These are phyloP conservation scores for Pavo muticus DNA, from an alignment of 2,113 vertebrate species.

Conservation along the genomic window DNA sequence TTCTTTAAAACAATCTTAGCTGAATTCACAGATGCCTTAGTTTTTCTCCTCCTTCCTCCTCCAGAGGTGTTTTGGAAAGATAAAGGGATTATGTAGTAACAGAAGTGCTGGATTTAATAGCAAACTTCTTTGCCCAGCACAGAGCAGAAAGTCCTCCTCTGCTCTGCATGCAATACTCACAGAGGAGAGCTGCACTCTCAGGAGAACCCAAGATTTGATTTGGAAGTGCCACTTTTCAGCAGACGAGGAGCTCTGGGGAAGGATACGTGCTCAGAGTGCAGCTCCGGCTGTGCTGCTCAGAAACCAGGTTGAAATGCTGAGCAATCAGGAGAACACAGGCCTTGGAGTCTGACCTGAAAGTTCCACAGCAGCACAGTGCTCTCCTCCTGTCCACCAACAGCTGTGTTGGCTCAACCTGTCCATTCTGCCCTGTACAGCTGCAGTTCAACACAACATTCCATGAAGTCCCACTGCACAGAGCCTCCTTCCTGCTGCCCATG, in stretches of 20 bases:
- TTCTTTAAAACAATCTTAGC: neutral
- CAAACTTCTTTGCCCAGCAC: neutral
- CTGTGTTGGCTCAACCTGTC: accelerated
- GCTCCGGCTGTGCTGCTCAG: neutral
- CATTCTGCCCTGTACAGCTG: accelerated
- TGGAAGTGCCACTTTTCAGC: neutral
- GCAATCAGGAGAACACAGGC: accelerated
- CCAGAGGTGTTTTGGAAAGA: neutral
- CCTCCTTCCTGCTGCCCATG: neutral
- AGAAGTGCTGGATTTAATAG: neutral
- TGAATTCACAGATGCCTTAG: neutral
- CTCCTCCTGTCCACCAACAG: neutral
- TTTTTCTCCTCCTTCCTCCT: neutral
- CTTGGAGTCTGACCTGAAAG: neutral
- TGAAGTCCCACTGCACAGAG: accelerated
- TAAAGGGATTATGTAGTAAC: neutral
- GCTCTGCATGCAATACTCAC: neutral
- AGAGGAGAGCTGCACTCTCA: neutral
- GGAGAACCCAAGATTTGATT: neutral
- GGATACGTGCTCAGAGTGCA: accelerated
- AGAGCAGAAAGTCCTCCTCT: neutral
- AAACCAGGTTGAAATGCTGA: neutral
- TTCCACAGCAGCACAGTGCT: neutral
- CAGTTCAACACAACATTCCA: neutral
- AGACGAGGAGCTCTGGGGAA: neutral